Percentiles rank a stretch among this genome's conserved stretches.
phyloP scores from a whole-genome alignment of 1,140 invertebrate species.

The Drosophila mayri region DNA sequence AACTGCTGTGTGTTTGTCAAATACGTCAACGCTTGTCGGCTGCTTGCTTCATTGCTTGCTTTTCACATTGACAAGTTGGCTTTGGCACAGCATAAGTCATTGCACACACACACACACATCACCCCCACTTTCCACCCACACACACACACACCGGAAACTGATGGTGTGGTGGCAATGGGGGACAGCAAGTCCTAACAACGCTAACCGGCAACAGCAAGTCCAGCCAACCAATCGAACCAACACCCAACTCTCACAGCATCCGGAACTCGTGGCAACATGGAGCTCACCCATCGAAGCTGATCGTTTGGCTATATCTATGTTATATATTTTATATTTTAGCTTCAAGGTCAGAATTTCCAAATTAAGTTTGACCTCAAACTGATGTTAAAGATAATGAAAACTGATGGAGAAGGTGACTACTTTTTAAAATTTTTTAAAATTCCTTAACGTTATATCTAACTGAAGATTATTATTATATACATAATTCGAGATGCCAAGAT shows the following conservation, averaged over 20 bases:
- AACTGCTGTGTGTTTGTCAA: conserved; percentile 67
- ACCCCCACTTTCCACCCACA: not conserved
- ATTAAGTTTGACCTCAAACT: not conserved
- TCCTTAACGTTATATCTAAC: no score
- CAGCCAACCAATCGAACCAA: conserved; percentile 43
- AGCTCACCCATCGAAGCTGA: conserved; percentile 10
- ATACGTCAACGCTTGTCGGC: conserved; percentile 80
- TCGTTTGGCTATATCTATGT: conserved; percentile 9
- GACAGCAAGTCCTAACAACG: conserved; percentile 38
- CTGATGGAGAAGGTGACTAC: no score
- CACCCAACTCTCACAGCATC: conserved; percentile 22
- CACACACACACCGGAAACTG: conserved; percentile 8
- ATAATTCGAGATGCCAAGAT: not conserved
- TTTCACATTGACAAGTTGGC: conserved; percentile 78
- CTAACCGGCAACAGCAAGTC: conserved; percentile 47
- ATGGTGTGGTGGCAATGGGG: not conserved
- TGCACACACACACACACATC: conserved; percentile 11
- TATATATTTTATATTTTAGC: not conserved
- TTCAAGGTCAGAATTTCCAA: not conserved
- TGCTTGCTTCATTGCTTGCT: conserved; percentile 60
- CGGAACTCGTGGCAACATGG: conserved; percentile 12
- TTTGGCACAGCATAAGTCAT: conserved; percentile 59
- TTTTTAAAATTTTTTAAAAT: no score
- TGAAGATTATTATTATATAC: no score
- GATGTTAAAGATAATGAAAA: no score